phyloP scores from a whole-genome alignment of 2,113 vertebrate genomes.

The Elgaria multicarinata region DNA sequence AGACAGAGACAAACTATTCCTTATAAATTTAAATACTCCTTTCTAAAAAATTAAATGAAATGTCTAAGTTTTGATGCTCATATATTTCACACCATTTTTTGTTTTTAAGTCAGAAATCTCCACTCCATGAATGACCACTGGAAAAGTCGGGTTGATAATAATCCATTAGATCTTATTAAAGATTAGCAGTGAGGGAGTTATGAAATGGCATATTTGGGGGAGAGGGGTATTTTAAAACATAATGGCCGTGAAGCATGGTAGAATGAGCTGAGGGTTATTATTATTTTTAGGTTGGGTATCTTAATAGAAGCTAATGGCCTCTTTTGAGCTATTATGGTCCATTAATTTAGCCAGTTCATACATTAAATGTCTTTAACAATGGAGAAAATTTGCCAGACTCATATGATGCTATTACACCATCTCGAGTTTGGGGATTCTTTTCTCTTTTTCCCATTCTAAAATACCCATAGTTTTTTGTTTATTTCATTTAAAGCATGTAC shows the following conservation, averaged over 20 bases:
- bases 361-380: slow-evolving; percentile 45
- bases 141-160: slow-evolving; percentile 38
- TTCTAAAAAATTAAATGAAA: slow-evolving; percentile 27
- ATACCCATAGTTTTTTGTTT: not conserved
- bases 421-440: not conserved
- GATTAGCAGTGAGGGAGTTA: slow-evolving; percentile 45
- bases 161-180: slow-evolving; percentile 38
- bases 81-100: not conserved
- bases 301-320: slow-evolving; percentile 62
- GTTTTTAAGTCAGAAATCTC: not conserved
- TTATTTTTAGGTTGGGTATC: slow-evolving; percentile 54
- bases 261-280: slow-evolving; percentile 56
- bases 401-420: not conserved
- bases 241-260: slow-evolving; percentile 52
- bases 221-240: slow-evolving; percentile 34
- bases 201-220: slow-evolving; percentile 61
- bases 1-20: not conserved
- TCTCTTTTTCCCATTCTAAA: not conserved
- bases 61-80: not conserved
- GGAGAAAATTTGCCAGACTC: slow-evolving; percentile 41
- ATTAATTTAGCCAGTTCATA: slow-evolving; percentile 58
- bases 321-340: slow-evolving; percentile 65
- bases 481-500: not conserved
- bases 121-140: slow-evolving; percentile 1
- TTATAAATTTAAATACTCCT: not conserved